Evolutionary conservation across 2,113 vertebrate species (phyloP).

Genomic region (Odocoileus hemionus): DNA sequence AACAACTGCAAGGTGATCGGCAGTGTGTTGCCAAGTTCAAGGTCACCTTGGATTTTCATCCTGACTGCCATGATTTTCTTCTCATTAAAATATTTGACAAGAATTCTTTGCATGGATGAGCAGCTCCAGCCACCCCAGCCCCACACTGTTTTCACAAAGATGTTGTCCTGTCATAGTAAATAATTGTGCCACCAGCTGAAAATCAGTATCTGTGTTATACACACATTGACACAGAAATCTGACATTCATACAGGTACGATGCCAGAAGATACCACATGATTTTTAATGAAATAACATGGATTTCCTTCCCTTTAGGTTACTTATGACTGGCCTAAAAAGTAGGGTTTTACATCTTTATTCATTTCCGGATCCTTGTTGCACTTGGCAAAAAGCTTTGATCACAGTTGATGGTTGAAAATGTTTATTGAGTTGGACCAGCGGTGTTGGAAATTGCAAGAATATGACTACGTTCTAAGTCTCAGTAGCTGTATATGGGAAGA

Average conservation of each 20-base stretch:
- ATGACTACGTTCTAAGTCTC: neutral
- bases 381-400: neutral
- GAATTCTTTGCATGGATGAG: constrained; percentile 81
- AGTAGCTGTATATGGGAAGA: neutral
- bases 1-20: constrained; percentile 62
- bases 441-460: neutral
- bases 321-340: neutral
- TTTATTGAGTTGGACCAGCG: neutral
- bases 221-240: constrained; percentile 51
- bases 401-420: neutral
- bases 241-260: neutral
- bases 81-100: constrained; percentile 87
- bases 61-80: constrained; percentile 77
- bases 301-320: neutral
- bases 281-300: neutral
- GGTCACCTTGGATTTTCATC: constrained; percentile 83
- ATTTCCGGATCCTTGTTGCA: neutral
- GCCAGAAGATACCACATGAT: neutral
- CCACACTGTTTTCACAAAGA: constrained; percentile 64
- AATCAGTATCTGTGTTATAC: constrained; percentile 55
- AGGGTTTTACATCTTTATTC: neutral
- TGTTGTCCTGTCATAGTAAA: constrained; percentile 62
- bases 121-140: constrained; percentile 71
- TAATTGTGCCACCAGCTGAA: constrained; percentile 61
- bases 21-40: constrained; percentile 73